phyloP scores from a whole-genome alignment of 1,140 invertebrate genomes.

The Geopemphigus sp. region DNA sequence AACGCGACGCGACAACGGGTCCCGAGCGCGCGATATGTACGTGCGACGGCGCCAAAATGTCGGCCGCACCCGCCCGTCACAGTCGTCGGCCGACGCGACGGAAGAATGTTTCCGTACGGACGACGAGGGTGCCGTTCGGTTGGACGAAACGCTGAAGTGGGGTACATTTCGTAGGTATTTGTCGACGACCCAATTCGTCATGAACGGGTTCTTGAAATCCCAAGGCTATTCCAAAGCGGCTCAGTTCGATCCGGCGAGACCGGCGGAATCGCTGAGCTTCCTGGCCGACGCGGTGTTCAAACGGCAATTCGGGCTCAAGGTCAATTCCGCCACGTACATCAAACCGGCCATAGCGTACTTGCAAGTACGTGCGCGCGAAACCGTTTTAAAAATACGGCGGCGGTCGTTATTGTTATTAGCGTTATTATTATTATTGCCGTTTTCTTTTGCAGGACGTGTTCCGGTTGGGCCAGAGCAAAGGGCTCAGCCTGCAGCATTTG shows the following conservation, averaged over 20 bases:
- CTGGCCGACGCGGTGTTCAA: slow-evolving; percentile 68
- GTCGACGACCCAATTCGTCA: slow-evolving; percentile 66
- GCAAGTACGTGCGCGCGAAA: slow-evolving; percentile 61
- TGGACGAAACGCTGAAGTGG: too few relatives aligned
- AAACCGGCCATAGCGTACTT: slow-evolving; percentile 71
- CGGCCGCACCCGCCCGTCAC: too few relatives aligned
- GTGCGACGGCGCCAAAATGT: too few relatives aligned
- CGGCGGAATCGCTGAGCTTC: slow-evolving; percentile 65
- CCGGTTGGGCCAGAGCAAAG: slow-evolving; percentile 66
- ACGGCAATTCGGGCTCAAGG: slow-evolving; percentile 68
- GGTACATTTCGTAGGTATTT: too few relatives aligned
- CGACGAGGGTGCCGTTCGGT: too few relatives aligned
- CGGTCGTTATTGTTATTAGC: too few relatives aligned
- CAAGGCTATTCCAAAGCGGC: slow-evolving; percentile 71
- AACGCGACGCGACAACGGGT: too few relatives aligned
- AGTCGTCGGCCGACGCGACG: too few relatives aligned
- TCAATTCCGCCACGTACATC: slow-evolving; percentile 70
- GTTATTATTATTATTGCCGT: too few relatives aligned
- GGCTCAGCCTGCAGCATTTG: slow-evolving; percentile 60
- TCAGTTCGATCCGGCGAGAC: slow-evolving; percentile 67
- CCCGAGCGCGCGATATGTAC: too few relatives aligned
- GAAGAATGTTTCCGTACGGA: too few relatives aligned
- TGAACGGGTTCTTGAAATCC: slow-evolving; percentile 72
- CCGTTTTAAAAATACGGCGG: too few relatives aligned
- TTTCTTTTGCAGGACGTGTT: slow-evolving; percentile 61